These are phyloP conservation scores for Monopis laevigella DNA, from an alignment of 2,888 invertebrate genomes.

Conservation along the genomic window DNA sequence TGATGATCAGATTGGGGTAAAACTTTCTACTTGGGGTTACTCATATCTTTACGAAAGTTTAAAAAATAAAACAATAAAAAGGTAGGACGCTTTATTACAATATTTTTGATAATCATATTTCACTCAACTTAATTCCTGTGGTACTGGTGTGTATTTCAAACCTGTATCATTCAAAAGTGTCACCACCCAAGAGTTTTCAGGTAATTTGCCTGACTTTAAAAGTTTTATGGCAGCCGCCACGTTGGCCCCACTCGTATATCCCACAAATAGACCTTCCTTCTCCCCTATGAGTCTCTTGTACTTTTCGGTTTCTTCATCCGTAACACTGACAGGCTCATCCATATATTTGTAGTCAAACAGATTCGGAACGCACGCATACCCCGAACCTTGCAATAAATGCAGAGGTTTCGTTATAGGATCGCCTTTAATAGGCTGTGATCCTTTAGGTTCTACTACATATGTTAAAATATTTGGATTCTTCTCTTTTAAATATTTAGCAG, in stretches of 20 bases:
- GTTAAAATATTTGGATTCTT: conserved; percentile 39
- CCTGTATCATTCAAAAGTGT: conserved; percentile 48
- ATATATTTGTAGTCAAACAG: conserved; percentile 45
- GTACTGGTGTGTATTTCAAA: conserved; percentile 51
- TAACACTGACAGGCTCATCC: conserved; percentile 46
- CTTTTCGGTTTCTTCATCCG: conserved; percentile 44
- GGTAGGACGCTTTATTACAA: too few relatives aligned
- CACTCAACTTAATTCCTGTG: too few relatives aligned
- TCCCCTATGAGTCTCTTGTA: conserved; percentile 44
- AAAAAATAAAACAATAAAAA: too few relatives aligned
- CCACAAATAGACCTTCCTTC: conserved; percentile 52
- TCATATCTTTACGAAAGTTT: too few relatives aligned
- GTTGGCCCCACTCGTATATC: conserved; percentile 55
- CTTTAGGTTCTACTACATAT: conserved; percentile 49
- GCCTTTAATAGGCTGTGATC: conserved; percentile 50
- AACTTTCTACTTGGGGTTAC: too few relatives aligned
- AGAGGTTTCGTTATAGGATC: conserved; percentile 47
- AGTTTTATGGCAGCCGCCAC: conserved; percentile 52
- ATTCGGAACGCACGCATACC: conserved; percentile 49
- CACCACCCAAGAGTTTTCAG: conserved; percentile 50
- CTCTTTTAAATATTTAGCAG: conserved; percentile 47
- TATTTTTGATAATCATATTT: too few relatives aligned
- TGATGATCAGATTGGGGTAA: too few relatives aligned
- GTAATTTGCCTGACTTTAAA: conserved; percentile 41
- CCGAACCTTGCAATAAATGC: conserved; percentile 54